Percentiles rank a stretch among this genome's conserved stretches.
Evolutionary conservation across 2,797 vertebrate species (phyloP).

Genomic region (Neosalanx taihuensis): DNA sequence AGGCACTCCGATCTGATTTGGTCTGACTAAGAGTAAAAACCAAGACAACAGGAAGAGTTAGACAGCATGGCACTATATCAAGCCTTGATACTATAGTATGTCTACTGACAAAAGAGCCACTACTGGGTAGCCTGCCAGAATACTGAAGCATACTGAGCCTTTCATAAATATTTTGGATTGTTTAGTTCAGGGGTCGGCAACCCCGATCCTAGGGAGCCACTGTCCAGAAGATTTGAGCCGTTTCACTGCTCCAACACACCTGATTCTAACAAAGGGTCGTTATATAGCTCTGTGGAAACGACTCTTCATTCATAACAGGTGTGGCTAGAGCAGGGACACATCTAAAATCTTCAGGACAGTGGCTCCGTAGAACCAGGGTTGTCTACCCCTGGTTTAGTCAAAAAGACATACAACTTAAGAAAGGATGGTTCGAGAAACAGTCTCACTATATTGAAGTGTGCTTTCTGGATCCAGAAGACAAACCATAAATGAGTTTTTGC

Average conservation of each 20-base stretch:
- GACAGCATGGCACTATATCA: background rate
- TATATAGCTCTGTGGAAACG: too few species aligned
- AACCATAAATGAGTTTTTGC: constrained; percentile 11
- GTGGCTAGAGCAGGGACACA: too few species aligned
- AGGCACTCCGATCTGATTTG: constrained; percentile 83
- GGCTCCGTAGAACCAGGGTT: too few species aligned
- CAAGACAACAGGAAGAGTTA: constrained; percentile 18
- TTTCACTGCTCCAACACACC: too few species aligned
- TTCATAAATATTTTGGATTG: background rate
- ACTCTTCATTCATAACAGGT: too few species aligned
- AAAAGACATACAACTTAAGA: background rate
- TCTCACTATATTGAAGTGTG: background rate
- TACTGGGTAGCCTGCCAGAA: background rate
- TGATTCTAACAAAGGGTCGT: too few species aligned
- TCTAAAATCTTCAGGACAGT: too few species aligned
- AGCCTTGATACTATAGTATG: background rate
- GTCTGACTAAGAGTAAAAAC: constrained; percentile 74
- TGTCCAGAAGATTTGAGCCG: too few species aligned
- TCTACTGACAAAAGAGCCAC: background rate
- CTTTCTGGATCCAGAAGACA: background rate
- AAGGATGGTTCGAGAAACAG: background rate
- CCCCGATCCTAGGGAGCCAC: too few species aligned
- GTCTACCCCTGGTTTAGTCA: background rate
- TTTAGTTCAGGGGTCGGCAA: background rate
- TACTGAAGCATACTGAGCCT: background rate